Percentiles rank a stretch among this genome's conserved stretches.
phyloP scores from a whole-genome alignment of 2,888 invertebrate genomes.

The Amiota communis region DNA sequence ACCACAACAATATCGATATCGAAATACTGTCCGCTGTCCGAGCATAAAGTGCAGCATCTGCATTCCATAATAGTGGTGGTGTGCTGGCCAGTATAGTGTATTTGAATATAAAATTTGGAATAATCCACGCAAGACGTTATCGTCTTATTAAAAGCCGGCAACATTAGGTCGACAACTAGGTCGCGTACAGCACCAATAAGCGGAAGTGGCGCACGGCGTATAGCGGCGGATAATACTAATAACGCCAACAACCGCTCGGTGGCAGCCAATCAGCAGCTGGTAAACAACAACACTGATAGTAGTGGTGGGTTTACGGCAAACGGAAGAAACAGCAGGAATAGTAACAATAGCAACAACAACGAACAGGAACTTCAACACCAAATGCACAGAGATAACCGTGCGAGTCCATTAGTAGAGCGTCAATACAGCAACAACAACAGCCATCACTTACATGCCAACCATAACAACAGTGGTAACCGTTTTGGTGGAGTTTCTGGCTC shows the following conservation, averaged over 20 bases:
- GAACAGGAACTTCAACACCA: conserved; percentile 17
- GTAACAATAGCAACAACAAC: conserved; percentile 33
- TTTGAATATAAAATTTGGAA: no score
- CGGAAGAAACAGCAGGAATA: conserved; percentile 33
- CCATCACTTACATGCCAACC: conserved; percentile 12
- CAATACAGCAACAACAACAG: not conserved
- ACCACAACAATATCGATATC: not conserved
- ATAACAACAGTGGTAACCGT: conserved; percentile 5
- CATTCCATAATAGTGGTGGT: no score
- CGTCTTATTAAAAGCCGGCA: conserved; percentile 36
- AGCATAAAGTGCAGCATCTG: no score
- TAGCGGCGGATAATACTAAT: conserved; percentile 32
- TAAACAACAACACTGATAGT: conserved; percentile 34
- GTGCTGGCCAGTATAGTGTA: no score
- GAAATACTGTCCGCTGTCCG: conserved; percentile 13
- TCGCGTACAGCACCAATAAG: conserved; percentile 47
- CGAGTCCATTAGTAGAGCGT: conserved; percentile 8
- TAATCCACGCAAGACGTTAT: conserved; percentile 33
- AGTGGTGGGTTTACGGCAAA: conserved; percentile 38
- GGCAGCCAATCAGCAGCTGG: conserved; percentile 19
- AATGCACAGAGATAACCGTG: conserved; percentile 29
- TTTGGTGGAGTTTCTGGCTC: not conserved
- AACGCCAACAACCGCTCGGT: conserved; percentile 15
- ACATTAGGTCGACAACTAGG: conserved; percentile 51
- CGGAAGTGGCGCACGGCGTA: conserved; percentile 40